These are phyloP conservation scores for Drosophila differens DNA, from an alignment of 2,888 invertebrate genomes.

Conservation along the genomic window DNA sequence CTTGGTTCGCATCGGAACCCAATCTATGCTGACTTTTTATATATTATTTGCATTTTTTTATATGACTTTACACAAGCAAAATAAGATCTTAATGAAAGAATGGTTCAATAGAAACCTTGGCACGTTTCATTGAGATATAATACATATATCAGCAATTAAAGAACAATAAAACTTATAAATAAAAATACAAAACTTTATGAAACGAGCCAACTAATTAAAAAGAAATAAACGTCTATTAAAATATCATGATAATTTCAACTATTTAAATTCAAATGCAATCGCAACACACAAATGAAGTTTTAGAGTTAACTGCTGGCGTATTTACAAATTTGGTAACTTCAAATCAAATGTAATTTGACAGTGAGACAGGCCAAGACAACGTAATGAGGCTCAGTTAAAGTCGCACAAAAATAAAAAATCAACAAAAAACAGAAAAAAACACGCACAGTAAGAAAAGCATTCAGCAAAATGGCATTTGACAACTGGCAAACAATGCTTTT, in stretches of 20 bases:
- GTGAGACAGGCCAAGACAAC: slow-evolving; percentile 51
- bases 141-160: slow-evolving; percentile 16
- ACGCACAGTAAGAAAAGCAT: slow-evolving; percentile 44
- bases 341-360: slow-evolving; percentile 77
- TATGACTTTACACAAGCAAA: background rate
- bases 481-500: slow-evolving; percentile 72
- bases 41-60: background rate
- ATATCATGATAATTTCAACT: slow-evolving; percentile 33
- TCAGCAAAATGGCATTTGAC: slow-evolving; percentile 64
- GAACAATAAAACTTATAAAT: slow-evolving; percentile 15
- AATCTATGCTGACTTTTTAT: too few relatives aligned
- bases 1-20: too few relatives aligned
- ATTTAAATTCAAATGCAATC: slow-evolving; percentile 46
- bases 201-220: slow-evolving; percentile 33
- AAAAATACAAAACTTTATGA: background rate
- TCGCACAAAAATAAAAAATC: slow-evolving; percentile 1
- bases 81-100: background rate
- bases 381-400: slow-evolving; percentile 64
- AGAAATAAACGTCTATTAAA: slow-evolving; percentile 35
- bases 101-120: background rate
- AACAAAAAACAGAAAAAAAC: slow-evolving; percentile 23
- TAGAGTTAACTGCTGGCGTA: background rate
- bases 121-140: slow-evolving; percentile 2
- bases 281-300: slow-evolving; percentile 1
- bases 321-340: slow-evolving; percentile 76